Base-by-base conservation (phyloP, 2,797 vertebrate genomes). In the Takifugu rubripes region DNA sequence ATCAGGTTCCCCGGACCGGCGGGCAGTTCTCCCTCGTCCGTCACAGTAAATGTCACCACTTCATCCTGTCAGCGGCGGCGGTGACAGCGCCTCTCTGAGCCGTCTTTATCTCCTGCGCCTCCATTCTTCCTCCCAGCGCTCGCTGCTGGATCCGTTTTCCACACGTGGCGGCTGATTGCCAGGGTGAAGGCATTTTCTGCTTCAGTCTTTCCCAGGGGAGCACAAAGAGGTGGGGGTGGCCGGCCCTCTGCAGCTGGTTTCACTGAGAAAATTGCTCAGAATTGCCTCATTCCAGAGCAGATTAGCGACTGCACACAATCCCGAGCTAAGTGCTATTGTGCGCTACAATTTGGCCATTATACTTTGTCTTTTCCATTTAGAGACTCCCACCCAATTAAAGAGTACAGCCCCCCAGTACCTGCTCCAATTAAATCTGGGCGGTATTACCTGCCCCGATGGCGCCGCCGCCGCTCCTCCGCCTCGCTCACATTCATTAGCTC, bases 191-290 rank as follows among this genome's bases (percentile, higher is more conserved):
- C 95, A 98, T 98, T 97, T 96, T 98, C 96, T 95, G 94, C 97
- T 97, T 95, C 94, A 96, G 96, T 96, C 94, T 96, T 97, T 97
- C 95, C 94, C 96, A 96, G 95, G 94, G 90, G 94, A 89, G 93
- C 90, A 95, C 90, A 81, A 77, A 78, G 61, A 62, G 91, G 91
- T 89, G 92, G 31, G 31, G 31, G 31, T 7, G 8, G 7, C 31
- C 8, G 31, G 31, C 31, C 31, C 31, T 10, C 31, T 2, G 31
- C 31, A 33, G 31, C 31, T 33, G 31, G 27, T 29, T 10, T 33
- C 31, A 10, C 31, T 10, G 7, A 33, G 29, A 31, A 31, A 31
- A 31, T 8, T 6, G 29, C 29, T 8, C 29, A 31, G 31, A 33
- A 33, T 33, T 10, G 31, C 59, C 94, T 96, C 96, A 95, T 97